Evolutionary conservation across 2,888 invertebrate genomes (phyloP).

Genomic region (Bugula neritina): DNA sequence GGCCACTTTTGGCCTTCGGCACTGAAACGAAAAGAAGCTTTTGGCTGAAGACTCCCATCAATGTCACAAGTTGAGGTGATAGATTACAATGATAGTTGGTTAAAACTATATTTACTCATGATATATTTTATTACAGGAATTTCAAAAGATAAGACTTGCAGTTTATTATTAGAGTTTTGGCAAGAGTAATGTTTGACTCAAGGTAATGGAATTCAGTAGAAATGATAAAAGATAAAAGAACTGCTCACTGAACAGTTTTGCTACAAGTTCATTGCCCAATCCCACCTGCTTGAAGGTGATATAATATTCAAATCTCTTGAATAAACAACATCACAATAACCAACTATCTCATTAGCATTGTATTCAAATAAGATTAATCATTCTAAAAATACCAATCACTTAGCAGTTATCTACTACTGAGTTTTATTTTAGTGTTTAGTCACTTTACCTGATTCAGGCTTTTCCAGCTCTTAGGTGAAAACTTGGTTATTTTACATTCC

Average conservation of each 20-base stretch:
- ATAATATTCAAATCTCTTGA: neutral
- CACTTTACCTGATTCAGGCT: constrained; percentile 20
- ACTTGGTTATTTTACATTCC: constrained; percentile 90
- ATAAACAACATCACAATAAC: neutral
- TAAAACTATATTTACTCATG: too few relatives aligned
- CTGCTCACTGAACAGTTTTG: too few relatives aligned
- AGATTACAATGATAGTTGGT: too few relatives aligned
- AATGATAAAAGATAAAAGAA: neutral
- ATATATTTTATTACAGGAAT: too few relatives aligned
- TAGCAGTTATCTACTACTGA: too few relatives aligned
- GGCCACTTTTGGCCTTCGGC: too few relatives aligned
- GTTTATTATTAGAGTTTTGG: neutral
- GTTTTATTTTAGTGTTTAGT: too few relatives aligned
- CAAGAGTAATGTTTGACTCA: neutral
- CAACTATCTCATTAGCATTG: neutral
- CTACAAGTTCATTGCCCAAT: too few relatives aligned
- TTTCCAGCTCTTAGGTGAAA: constrained; percentile 93
- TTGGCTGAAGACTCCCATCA: too few relatives aligned
- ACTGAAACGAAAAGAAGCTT: too few relatives aligned
- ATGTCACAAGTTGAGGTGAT: too few relatives aligned
- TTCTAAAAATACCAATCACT: neutral
- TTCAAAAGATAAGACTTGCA: neutral
- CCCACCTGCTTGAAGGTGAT: too few relatives aligned
- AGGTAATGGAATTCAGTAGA: neutral
- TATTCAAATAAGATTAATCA: neutral